Evolutionary conservation across 1,140 invertebrate species (phyloP), one percentile per base, ranked within the genome.

Genomic region (Eupeodes corollae): DNA sequence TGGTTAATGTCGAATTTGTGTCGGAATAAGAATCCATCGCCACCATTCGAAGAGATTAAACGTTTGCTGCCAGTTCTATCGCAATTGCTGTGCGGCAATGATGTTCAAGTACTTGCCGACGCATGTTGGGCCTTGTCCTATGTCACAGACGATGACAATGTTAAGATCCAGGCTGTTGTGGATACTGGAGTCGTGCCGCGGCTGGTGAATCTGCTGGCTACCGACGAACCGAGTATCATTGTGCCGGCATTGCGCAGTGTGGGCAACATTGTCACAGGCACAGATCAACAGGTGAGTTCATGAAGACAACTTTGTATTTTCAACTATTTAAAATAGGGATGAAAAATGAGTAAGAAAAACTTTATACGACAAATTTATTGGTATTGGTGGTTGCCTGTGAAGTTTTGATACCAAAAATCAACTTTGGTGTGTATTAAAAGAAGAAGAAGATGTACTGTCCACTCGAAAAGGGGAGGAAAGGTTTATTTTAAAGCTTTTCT

Each of bases 101-200:
- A 91, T 68, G 75, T 80, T 65, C 84, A 89, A 64, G 79, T 91
- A 10, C 62, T 88, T 57, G 84, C 90, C 42, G 94, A 98, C 71
- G 82, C 91, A 9, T 95, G 94, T 59, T 99, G 95, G 95, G 91
- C 94, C 0, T 70, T 98, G 14, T 97, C 93, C 0, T 98, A 98
- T 65, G 72, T 98, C 5, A 95, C 91, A 3, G 93, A 97, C 70
- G 91, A 91, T 3, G 81, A 84, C 1, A 95, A 96, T 68, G 85
- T 92, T 26, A 91, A 91, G 63, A 98, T 98, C 56, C 91, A 88
- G 68, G 78, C 78, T 1, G 86, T 91, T 1, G 75, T 91, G 8
- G 76, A 79, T 19, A 72, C 77, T 10, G 77, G 80, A 12, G 74
- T 89, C 34, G 82, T 97, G 15, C 77, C 79, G 1, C 75, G 79